These are phyloP conservation scores for Calameuta filiformis DNA, from an alignment of 2,888 invertebrate species.

Conservation along the genomic window DNA sequence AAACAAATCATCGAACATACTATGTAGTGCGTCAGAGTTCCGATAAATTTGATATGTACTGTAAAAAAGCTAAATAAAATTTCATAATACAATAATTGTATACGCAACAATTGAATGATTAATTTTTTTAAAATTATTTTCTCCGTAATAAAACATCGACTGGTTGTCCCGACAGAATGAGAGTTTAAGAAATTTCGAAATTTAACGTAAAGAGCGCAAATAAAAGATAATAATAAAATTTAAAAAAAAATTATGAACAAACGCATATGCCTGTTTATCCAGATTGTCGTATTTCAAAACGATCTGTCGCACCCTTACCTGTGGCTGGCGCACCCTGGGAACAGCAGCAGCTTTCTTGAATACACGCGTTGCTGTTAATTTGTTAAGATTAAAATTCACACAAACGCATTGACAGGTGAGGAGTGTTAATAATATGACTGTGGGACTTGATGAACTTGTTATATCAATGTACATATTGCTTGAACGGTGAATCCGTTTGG, in stretches of 20 bases:
- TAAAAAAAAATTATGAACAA: neutral
- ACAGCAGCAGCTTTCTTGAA: conserved; percentile 5
- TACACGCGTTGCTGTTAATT: conserved; percentile 49
- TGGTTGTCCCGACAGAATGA: neutral
- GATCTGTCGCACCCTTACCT: neutral
- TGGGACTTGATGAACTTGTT: neutral
- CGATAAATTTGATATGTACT: no score
- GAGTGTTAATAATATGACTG: neutral
- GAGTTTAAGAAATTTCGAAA: neutral
- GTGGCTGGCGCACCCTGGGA: neutral
- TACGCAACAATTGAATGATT: no score
- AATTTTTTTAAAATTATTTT: neutral
- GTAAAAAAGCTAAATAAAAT: no score
- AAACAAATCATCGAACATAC: no score
- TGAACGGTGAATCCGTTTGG: neutral
- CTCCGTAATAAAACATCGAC: neutral
- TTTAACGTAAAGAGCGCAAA: neutral
- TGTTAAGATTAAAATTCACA: conserved; percentile 35
- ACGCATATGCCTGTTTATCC: neutral
- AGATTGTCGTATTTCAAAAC: neutral
- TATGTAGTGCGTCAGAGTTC: no score
- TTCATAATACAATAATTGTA: no score
- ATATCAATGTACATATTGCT: neutral
- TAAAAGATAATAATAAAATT: no score
- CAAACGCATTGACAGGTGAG: conserved; percentile 13